A percentile compares a stretch with the other conserved stretches of the same genome.
Evolutionary conservation across 2,888 invertebrate genomes (phyloP).

Genomic region (Euclidia mi): DNA sequence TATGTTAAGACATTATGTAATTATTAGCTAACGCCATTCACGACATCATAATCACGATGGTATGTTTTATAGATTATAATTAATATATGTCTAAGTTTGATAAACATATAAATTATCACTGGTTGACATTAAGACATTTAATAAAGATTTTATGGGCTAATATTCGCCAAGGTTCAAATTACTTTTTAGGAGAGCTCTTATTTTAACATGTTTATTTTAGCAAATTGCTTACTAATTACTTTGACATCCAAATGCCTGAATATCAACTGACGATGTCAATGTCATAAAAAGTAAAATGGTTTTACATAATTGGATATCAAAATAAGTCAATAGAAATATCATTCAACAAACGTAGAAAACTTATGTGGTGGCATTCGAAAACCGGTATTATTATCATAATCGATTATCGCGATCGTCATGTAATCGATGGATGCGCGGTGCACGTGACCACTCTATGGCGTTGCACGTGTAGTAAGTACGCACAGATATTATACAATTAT

Average conservation of each 20-base stretch:
- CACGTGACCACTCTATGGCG: constrained; percentile 52
- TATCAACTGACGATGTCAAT: too few relatives aligned
- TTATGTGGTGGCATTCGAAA: constrained; percentile 52
- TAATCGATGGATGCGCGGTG: constrained; percentile 52
- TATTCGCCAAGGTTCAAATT: too few relatives aligned
- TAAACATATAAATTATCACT: neutral
- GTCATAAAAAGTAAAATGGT: too few relatives aligned
- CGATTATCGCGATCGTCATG: constrained; percentile 53
- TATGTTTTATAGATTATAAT: neutral
- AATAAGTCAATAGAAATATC: constrained; percentile 17
- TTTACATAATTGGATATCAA: neutral
- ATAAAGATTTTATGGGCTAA: too few relatives aligned
- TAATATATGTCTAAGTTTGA: constrained; percentile 1
- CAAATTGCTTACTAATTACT: too few relatives aligned
- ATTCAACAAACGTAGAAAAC: constrained; percentile 21
- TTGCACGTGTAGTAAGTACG: constrained; percentile 48
- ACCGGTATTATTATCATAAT: constrained; percentile 67
- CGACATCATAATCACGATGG: constrained; percentile 4
- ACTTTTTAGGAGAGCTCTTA: too few relatives aligned
- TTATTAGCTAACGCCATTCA: constrained; percentile 1
- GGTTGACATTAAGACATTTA: too few relatives aligned
- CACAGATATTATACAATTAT: constrained; percentile 41
- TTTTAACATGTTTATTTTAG: too few relatives aligned
- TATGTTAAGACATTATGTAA: constrained; percentile 5
- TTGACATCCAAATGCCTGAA: too few relatives aligned